Conservation (phyloP, 1,140 invertebrate genomes). For the Zophobas atratus region DNA sequence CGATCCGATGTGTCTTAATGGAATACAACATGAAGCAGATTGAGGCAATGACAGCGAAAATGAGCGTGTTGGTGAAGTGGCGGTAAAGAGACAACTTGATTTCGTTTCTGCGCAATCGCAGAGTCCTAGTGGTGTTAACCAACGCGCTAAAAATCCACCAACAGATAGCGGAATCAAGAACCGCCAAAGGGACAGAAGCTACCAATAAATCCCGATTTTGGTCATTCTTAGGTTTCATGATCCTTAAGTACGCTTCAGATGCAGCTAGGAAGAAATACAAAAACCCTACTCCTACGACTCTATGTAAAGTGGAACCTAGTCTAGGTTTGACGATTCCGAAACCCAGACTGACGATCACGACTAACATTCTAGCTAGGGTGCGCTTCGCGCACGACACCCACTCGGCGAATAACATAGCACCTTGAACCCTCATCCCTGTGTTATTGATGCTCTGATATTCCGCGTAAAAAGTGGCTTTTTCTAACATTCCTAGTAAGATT, state of each 20-base stretch:
- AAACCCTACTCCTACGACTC: constrained; percentile 85
- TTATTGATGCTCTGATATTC: constrained; percentile 88
- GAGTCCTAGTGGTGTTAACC: constrained; percentile 89
- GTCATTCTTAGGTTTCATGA: constrained; percentile 79
- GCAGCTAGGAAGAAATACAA: constrained; percentile 89
- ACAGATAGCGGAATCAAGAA: constrained; percentile 82
- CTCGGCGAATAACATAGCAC: constrained; percentile 86
- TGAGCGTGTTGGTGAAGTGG: constrained; percentile 94
- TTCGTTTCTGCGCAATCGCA: constrained; percentile 87
- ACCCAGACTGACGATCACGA: constrained; percentile 94
- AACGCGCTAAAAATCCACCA: constrained; percentile 93
- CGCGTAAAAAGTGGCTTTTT: constrained; percentile 91
- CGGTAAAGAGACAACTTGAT: constrained; percentile 92
- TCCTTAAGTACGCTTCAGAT: constrained; percentile 85
- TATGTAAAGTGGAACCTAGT: constrained; percentile 87
- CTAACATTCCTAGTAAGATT: constrained; percentile 88
- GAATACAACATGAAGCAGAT: constrained; percentile 95
- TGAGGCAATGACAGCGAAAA: constrained; percentile 90
- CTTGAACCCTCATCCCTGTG: constrained; percentile 79
- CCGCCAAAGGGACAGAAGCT: constrained; percentile 81
- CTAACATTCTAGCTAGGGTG: constrained; percentile 91
- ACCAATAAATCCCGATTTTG: constrained; percentile 79
- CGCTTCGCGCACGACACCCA: constrained; percentile 91
- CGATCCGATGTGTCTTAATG: constrained; percentile 75
- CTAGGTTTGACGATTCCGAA: constrained; percentile 97